Conservation (phyloP, 2,113 vertebrate species). For the Trinectes maculatus region DNA sequence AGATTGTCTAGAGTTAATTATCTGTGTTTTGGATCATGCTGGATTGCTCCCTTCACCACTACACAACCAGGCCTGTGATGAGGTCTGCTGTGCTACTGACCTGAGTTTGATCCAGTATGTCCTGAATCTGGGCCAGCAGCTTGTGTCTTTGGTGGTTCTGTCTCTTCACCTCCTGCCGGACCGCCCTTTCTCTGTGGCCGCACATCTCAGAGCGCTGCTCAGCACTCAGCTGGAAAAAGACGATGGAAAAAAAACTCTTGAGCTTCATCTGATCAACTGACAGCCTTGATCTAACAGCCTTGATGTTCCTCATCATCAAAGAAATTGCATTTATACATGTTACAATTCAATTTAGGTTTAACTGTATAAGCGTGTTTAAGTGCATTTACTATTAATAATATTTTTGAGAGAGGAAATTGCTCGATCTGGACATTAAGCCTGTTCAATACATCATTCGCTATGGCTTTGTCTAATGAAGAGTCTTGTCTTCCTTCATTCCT, state of each 20-base stretch:
- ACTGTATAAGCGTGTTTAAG: no score
- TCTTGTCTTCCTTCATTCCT: conserved; percentile 42
- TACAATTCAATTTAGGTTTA: no score
- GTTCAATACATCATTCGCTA: no score
- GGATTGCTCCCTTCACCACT: not conserved
- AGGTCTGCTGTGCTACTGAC: conserved; percentile 60
- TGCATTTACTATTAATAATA: no score
- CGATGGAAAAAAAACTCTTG: conserved; percentile 1
- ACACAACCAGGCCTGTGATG: not conserved
- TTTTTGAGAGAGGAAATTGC: not conserved
- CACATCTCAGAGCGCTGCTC: conserved; percentile 87
- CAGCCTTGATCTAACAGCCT: conserved; percentile 26
- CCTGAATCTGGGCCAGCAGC: conserved; percentile 83
- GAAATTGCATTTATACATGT: no score
- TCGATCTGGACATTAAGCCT: not conserved
- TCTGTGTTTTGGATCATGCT: no score
- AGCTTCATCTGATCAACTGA: not conserved
- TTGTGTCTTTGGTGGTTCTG: conserved; percentile 78
- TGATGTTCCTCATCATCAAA: conserved; percentile 26
- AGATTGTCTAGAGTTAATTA: no score
- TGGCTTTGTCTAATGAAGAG: no score
- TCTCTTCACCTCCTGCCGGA: conserved; percentile 81
- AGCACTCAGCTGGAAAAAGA: conserved; percentile 82
- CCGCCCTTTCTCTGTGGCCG: conserved; percentile 84
- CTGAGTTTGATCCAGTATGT: conserved; percentile 86